phyloP scores from a whole-genome alignment of 2,113 vertebrate genomes.

The Parotia lawesii region DNA sequence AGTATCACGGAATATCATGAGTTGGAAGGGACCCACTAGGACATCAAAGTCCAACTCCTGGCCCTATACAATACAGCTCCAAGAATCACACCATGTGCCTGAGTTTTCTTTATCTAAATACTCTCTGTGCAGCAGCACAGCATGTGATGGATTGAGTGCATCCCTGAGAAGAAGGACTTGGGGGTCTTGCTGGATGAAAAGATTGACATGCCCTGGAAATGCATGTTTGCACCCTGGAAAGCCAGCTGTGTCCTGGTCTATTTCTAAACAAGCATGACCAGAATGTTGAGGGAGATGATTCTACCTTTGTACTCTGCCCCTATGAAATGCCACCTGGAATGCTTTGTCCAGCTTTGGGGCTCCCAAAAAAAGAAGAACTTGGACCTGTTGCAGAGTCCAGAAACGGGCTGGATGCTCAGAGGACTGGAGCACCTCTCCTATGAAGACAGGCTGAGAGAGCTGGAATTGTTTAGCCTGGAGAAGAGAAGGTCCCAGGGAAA shows the following conservation, averaged over 20 bases:
- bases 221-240: not conserved
- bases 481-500: not conserved
- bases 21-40: not conserved
- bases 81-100: not conserved
- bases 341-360: rapidly evolving
- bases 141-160: not conserved
- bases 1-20: not conserved
- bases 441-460: not conserved
- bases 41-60: not conserved
- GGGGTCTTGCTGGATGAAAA: not conserved
- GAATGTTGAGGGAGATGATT: not conserved
- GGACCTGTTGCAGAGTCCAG: not conserved
- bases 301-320: not conserved
- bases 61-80: not conserved
- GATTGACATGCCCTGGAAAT: not conserved
- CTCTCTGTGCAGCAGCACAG: not conserved
- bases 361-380: not conserved
- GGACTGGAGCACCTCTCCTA: not conserved
- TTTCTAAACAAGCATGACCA: not conserved
- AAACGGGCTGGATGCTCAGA: not conserved
- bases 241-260: not conserved
- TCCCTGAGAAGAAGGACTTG: not conserved
- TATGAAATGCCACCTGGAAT: not conserved
- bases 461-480: not conserved
- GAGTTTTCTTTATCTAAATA: not conserved